Conservation (phyloP, 2,113 vertebrate species). For the Rhabdornis inornatus region DNA sequence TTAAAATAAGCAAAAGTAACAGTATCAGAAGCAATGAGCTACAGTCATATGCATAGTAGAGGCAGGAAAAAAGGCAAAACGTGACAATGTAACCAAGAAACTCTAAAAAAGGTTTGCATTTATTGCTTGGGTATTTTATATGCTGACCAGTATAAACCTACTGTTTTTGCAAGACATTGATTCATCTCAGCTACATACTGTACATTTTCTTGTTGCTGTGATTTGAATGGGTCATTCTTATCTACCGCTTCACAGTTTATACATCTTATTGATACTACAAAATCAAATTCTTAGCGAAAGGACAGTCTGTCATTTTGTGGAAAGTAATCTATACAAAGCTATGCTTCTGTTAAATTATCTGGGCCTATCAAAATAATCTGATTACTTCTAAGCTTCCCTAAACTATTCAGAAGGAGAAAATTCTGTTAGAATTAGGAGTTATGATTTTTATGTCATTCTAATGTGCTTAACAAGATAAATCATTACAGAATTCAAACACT, state of each 20-base stretch:
- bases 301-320: neutral
- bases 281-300: neutral
- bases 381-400: neutral
- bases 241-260: neutral
- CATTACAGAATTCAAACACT: neutral
- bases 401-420: neutral
- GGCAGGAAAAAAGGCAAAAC: neutral
- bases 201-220: neutral
- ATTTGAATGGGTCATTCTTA: neutral
- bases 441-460: neutral
- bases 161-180: neutral
- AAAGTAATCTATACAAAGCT: neutral
- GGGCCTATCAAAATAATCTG: neutral
- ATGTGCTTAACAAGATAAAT: conserved; percentile 37
- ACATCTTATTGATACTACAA: neutral
- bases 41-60: neutral
- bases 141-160: neutral
- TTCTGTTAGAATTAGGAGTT: neutral
- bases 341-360: neutral
- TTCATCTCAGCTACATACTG: neutral
- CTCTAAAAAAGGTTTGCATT: neutral
- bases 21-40: neutral
- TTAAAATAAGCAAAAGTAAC: neutral
- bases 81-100: neutral
- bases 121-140: neutral